Evolutionary conservation across 2,797 vertebrate species (phyloP).

Genomic region (Tragelaphus eurycerus): DNA sequence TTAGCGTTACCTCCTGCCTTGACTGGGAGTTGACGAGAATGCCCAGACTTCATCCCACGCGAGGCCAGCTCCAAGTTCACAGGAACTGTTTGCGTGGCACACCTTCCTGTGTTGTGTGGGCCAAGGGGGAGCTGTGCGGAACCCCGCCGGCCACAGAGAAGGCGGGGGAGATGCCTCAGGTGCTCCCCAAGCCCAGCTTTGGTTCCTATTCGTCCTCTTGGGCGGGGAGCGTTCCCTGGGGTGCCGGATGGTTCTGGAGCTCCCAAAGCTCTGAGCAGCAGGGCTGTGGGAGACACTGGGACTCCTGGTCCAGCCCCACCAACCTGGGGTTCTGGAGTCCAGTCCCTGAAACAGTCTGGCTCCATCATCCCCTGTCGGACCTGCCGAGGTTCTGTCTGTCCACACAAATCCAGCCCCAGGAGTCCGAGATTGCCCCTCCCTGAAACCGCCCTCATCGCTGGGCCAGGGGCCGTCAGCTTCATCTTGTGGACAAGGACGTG

Average conservation of each 20-base stretch:
- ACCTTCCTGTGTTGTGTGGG: fast-evolving
- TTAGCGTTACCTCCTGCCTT: fast-evolving
- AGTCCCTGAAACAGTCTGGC: neutral
- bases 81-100: fast-evolving
- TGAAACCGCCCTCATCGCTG: fast-evolving
- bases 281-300: neutral
- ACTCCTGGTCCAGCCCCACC: neutral
- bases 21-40: fast-evolving
- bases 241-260: no score
- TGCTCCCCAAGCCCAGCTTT: fast-evolving
- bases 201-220: fast-evolving
- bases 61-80: fast-evolving
- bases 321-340: neutral
- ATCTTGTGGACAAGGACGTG: fast-evolving
- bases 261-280: fast-evolving
- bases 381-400: neutral
- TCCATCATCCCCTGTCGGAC: neutral
- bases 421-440: fast-evolving
- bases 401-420: neutral
- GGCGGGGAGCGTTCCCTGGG: neutral
- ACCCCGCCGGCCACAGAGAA: neutral
- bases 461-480: neutral
- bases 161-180: fast-evolving
- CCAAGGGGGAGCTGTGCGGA: fast-evolving
- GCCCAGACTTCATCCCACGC: neutral